phyloP scores from a whole-genome alignment of 2,888 invertebrate species.

The Biston stratarius region DNA sequence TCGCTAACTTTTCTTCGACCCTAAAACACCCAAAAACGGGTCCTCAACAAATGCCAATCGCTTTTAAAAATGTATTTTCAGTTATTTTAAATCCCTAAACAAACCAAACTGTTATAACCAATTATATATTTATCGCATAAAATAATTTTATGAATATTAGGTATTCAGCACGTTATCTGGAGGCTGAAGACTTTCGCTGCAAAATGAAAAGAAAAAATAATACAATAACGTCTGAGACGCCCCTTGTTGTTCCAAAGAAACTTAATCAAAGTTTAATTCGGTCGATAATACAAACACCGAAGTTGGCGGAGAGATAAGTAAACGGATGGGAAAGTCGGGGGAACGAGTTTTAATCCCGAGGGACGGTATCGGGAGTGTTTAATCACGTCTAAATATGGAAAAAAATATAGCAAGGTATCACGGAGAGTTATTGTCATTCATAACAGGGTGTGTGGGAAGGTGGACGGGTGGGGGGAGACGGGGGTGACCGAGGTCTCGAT shows the following conservation, averaged over 20 bases:
- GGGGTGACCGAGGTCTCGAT: conserved; percentile 60
- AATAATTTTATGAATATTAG: conserved; percentile 9
- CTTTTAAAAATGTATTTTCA: conserved; percentile 7
- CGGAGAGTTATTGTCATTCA: conserved; percentile 84
- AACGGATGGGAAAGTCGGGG: conserved; percentile 74
- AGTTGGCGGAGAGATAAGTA: conserved; percentile 76
- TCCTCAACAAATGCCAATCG: neutral
- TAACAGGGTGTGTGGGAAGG: conserved; percentile 63
- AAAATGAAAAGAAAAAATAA: conserved; percentile 47
- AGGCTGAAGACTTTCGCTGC: conserved; percentile 34
- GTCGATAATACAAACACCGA: conserved; percentile 78
- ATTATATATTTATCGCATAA: conserved; percentile 2
- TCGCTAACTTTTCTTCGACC: conserved; percentile 4
- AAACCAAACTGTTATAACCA: conserved; percentile 4
- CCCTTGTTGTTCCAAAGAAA: conserved; percentile 65
- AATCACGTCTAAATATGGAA: conserved; percentile 83
- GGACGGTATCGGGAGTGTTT: conserved; percentile 74
- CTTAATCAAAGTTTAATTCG: conserved; percentile 80
- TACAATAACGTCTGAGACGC: conserved; percentile 46
- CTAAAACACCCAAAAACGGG: neutral
- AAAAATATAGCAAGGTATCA: conserved; percentile 79
- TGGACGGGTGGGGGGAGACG: conserved; percentile 46
- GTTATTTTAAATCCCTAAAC: conserved; percentile 1
- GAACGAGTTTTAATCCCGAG: conserved; percentile 75
- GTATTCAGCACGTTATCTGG: conserved; percentile 34